Conservation (phyloP, 2,888 invertebrate species). For the Erebia epiphron region DNA sequence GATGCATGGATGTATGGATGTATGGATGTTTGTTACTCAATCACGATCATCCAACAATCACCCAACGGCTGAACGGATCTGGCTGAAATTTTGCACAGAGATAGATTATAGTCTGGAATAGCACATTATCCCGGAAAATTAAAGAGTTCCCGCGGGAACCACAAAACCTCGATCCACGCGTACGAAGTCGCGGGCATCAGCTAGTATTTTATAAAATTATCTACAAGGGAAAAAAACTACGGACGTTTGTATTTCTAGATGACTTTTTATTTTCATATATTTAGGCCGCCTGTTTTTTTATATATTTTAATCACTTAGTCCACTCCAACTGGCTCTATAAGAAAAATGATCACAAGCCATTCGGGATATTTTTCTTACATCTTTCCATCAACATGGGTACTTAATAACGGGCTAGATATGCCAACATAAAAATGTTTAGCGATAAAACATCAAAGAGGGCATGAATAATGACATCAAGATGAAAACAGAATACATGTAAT, state of each 20-base stretch:
- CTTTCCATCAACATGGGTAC: constrained; percentile 57
- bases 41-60: too few species aligned
- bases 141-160: too few species aligned
- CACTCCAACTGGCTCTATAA: constrained; percentile 40
- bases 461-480: constrained; percentile 76
- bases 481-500: constrained; percentile 73
- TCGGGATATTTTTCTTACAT: constrained; percentile 53
- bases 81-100: too few species aligned
- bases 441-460: constrained; percentile 75
- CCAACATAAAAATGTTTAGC: constrained; percentile 69
- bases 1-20: too few species aligned
- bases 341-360: constrained; percentile 44
- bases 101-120: too few species aligned
- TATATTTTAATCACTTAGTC: constrained; percentile 39
- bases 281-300: constrained; percentile 22
- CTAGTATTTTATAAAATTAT: background rate
- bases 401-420: constrained; percentile 61
- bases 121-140: too few species aligned
- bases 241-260: background rate
- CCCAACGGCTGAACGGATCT: too few species aligned
- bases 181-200: too few species aligned
- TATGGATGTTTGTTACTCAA: too few species aligned
- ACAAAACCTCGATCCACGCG: too few species aligned
- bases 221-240: background rate
- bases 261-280: constrained; percentile 15